Percentiles rank a stretch among this genome's conserved stretches.
Evolutionary conservation across 2,797 vertebrate genomes (phyloP).

Genomic region (Rhinella marina): DNA sequence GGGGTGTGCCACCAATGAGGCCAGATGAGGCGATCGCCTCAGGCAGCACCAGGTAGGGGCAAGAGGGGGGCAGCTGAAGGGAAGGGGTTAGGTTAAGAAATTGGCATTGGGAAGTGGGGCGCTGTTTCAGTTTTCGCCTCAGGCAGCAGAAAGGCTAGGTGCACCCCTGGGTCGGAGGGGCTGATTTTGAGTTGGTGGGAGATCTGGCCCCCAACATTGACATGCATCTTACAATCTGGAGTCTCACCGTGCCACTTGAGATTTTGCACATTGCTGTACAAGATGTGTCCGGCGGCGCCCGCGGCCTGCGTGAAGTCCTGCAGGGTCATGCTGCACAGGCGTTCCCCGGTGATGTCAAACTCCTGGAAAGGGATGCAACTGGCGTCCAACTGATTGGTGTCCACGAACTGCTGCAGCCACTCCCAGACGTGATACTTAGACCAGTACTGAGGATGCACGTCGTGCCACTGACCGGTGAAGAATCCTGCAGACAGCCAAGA

Average conservation of each 20-base stretch:
- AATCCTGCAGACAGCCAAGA: slow-evolving; percentile 71
- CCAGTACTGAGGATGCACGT: slow-evolving; percentile 94
- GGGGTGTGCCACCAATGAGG: no score
- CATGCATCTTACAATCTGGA: background rate
- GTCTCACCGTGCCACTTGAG: slow-evolving; percentile 89
- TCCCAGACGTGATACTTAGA: slow-evolving; percentile 98
- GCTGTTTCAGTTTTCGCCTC: no score
- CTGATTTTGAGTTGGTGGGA: background rate
- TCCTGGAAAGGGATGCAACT: slow-evolving; percentile 92
- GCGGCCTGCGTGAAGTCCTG: slow-evolving; percentile 91
- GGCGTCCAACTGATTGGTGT: slow-evolving; percentile 94
- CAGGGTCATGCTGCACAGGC: slow-evolving; percentile 89
- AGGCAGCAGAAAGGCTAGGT: no score
- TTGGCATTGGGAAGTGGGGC: no score
- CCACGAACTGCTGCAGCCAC: slow-evolving; percentile 96
- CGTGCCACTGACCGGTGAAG: slow-evolving; percentile 84
- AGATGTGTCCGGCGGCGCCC: slow-evolving; percentile 86
- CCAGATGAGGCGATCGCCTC: no score
- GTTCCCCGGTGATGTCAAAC: slow-evolving; percentile 92
- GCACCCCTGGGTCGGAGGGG: no score
- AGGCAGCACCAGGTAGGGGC: no score
- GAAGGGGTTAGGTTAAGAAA: no score
- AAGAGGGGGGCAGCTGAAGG: no score
- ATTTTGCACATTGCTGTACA: slow-evolving; percentile 89
- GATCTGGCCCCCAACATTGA: background rate